Percentiles rank a stretch among this genome's conserved stretches.
These are phyloP conservation scores for Phalacrocorax aristotelis DNA, from an alignment of 2,113 vertebrate species.

Conservation along the genomic window DNA sequence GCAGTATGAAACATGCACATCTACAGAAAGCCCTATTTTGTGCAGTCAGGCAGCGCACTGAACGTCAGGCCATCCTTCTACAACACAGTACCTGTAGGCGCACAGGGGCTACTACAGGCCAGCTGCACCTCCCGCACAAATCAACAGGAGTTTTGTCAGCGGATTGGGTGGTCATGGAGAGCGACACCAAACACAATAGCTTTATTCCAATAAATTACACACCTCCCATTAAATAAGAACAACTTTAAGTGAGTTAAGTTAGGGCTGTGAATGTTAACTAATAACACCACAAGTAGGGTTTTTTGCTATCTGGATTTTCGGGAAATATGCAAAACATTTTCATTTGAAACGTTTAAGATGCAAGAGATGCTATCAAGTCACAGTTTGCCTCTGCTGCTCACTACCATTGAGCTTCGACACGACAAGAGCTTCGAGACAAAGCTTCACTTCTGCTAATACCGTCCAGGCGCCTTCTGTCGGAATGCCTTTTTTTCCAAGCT, in stretches of 20 bases:
- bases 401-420: background rate
- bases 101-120: rapidly evolving
- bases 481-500: background rate
- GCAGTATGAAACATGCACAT: background rate
- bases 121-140: background rate
- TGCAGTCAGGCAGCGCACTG: background rate
- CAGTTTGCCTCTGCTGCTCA: background rate
- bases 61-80: background rate
- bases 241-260: no score
- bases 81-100: background rate
- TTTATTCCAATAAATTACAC: background rate
- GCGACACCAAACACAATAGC: background rate
- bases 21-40: background rate
- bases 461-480: background rate
- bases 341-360: background rate
- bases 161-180: background rate
- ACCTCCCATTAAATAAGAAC: background rate
- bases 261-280: background rate
- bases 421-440: background rate
- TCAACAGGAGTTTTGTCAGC: background rate
- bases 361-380: background rate
- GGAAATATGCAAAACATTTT: background rate
- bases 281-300: background rate
- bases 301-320: background rate
- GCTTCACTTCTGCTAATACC: background rate